Evolutionary conservation across 2,113 vertebrate genomes (phyloP).

Genomic region (Xyrauchen texanus): DNA sequence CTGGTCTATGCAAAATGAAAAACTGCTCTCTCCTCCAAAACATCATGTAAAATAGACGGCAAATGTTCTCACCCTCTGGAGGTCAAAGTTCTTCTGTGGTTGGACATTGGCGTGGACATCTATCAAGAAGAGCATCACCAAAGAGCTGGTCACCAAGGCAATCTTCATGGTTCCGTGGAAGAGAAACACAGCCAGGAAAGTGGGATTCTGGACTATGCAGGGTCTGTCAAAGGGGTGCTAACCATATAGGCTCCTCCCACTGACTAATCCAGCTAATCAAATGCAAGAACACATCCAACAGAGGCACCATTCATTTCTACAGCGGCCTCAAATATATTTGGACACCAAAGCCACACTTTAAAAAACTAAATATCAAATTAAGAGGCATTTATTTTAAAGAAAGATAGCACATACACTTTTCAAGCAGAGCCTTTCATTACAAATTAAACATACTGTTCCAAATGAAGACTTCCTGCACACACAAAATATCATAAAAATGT

Average conservation of each 20-base stretch:
- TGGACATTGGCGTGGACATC: slow-evolving; percentile 61
- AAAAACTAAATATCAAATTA: no score
- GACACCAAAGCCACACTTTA: no score
- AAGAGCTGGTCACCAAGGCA: slow-evolving; percentile 54
- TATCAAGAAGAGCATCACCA: slow-evolving; percentile 57
- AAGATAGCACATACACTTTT: no score
- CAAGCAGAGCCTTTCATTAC: no score
- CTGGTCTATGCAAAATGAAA: no score
- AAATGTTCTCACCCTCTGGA: slow-evolving; percentile 67
- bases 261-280: slow-evolving; percentile 41
- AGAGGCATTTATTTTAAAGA: no score
- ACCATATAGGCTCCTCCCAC: slow-evolving; percentile 30
- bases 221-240: slow-evolving; percentile 17
- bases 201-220: slow-evolving; percentile 15
- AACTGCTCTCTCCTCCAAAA: no score
- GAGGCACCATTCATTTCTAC: slow-evolving; percentile 24
- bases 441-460: no score
- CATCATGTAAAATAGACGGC: background rate
- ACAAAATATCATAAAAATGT: no score
- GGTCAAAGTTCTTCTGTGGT: slow-evolving; percentile 74
- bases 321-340: no score
- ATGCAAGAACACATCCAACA: slow-evolving; percentile 40
- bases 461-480: no score
- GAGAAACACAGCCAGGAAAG: slow-evolving; percentile 7
- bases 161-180: slow-evolving; percentile 66